A percentile compares a stretch with the other conserved stretches of the same genome.
These are phyloP conservation scores for Megaceryle maxima DNA, from an alignment of 2,113 vertebrate genomes.

Conservation along the genomic window DNA sequence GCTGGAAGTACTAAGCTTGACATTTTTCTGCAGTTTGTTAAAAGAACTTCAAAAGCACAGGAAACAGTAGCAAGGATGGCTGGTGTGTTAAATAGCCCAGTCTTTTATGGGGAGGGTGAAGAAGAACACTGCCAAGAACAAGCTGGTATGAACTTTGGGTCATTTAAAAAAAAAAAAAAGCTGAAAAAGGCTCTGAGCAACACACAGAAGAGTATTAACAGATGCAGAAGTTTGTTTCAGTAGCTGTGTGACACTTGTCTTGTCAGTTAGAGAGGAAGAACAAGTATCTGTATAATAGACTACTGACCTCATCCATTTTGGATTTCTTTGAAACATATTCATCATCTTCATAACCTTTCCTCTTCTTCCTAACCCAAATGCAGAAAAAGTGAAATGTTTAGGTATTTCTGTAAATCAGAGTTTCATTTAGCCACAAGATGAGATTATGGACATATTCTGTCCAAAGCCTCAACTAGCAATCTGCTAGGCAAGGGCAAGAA, in stretches of 20 bases:
- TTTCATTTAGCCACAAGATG: background rate
- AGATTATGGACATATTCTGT: background rate
- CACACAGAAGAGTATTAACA: background rate
- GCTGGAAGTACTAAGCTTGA: background rate
- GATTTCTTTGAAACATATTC: constrained; percentile 84
- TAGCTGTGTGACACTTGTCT: background rate
- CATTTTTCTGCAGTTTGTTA: background rate
- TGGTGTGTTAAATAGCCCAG: too few species aligned
- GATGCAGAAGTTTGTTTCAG: background rate
- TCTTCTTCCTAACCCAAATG: constrained; percentile 83
- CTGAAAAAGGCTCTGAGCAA: background rate
- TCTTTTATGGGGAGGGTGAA: too few species aligned
- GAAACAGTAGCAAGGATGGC: background rate
- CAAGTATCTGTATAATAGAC: background rate
- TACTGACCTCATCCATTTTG: constrained; percentile 84
- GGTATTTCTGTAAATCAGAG: background rate
- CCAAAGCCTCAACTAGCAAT: background rate
- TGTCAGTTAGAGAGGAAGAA: background rate
- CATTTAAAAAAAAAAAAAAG: background rate
- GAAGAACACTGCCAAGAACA: background rate
- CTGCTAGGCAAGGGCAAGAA: too few species aligned
- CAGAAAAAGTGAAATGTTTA: background rate
- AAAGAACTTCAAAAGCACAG: background rate
- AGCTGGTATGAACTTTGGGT: background rate
- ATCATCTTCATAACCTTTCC: constrained; percentile 91